Evolutionary conservation across 2,113 vertebrate species (phyloP).

Genomic region (Callocephalon fimbriatum): DNA sequence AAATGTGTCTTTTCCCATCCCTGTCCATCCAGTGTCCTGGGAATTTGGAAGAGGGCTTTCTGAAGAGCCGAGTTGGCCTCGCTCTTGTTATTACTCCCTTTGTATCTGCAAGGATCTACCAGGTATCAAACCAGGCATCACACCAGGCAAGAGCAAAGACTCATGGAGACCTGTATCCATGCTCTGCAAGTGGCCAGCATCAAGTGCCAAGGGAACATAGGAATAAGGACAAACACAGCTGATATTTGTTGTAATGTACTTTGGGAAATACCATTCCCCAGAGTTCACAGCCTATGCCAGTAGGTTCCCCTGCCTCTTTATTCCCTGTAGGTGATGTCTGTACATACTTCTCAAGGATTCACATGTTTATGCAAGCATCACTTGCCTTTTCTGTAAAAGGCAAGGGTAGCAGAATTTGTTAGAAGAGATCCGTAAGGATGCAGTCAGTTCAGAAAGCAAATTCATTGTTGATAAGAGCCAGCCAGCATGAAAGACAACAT

Average conservation of each 20-base stretch:
- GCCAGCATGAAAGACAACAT: background rate
- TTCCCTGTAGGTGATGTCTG: background rate
- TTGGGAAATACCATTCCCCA: background rate
- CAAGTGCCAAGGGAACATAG: rapidly evolving
- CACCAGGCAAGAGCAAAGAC: background rate
- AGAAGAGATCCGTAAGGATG: background rate
- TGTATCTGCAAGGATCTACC: background rate
- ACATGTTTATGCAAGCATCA: background rate
- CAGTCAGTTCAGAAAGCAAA: background rate
- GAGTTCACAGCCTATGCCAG: background rate
- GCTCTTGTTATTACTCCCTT: background rate
- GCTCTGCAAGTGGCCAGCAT: background rate
- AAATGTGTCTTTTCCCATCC: background rate
- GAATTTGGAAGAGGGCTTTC: background rate
- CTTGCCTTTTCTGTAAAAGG: background rate
- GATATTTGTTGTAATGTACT: background rate
- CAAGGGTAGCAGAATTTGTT: background rate
- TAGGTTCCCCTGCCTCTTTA: background rate
- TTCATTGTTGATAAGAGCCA: background rate
- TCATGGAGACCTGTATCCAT: background rate
- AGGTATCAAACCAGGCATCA: background rate
- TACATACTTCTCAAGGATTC: background rate
- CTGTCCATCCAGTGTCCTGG: background rate
- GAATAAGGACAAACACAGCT: background rate
- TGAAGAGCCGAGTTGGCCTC: background rate